Base-by-base conservation (phyloP, 1,140 invertebrate genomes). In the Berghia stephanieae region DNA sequence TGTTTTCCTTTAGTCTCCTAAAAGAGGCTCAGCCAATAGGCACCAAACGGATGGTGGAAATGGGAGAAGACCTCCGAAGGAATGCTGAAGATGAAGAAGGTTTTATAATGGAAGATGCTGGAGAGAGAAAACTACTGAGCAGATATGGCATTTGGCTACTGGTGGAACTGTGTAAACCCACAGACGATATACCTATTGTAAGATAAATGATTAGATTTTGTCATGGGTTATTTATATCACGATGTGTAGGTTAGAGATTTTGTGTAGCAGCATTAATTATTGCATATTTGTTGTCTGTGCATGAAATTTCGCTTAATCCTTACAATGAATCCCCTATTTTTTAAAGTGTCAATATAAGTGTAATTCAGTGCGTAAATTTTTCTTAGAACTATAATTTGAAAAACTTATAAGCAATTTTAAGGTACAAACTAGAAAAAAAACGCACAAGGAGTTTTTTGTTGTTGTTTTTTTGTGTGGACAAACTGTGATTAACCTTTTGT, bases 81-180 rank as follows among this genome's bases (percentile, higher is more conserved):
- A 78, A 75, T 13, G 72, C 75, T 10, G 85, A 87, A 46, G 86
- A 87, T 36, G 85, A 86, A 38, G 85, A 86, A 27, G 68, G 83
- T 8, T 83, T 83, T 79, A 84, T 86, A 24, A 81, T 83, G 68
- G 88, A 89, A 72, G 86, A 88, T 68, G 83, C 79, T 10, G 87
- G 86, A 31, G 87, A 89, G 74, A 82, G 85, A 38, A 88, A 88
- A 72, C 81, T 98, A 78, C 91, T 99, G 76, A 97, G 96, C 80
- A 92, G 95, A 78, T 99, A 98, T 89, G 98, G 98, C 4, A 95
- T 99, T 67, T 99, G 97, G 97, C 88, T 99, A 76, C 92, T 99
- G 81, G 96, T 98, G 43, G 96, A 96, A 52, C 92, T 98, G 78
- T 98, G 96, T 89, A 79, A 80, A 60, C 94, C 94, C 13, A 96